Evolutionary conservation across 2,113 vertebrate genomes (phyloP).

Genomic region (Otolemur garnettii): DNA sequence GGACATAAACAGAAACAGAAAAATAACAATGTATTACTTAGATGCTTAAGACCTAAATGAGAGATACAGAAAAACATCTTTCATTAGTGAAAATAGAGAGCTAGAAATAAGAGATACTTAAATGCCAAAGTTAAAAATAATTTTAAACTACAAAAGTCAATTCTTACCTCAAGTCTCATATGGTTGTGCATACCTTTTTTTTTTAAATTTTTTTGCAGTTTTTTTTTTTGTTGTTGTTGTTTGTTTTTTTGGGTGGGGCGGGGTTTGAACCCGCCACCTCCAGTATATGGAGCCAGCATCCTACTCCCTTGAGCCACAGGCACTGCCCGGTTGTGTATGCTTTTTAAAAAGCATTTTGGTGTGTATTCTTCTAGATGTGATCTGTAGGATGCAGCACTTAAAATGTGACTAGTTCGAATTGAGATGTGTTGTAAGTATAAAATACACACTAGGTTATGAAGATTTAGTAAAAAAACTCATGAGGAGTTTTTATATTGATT

Average conservation of each 20-base stretch:
- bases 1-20: neutral
- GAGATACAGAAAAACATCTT: constrained; percentile 32
- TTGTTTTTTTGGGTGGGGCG: too few species aligned
- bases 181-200: neutral
- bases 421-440: neutral
- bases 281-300: too few species aligned
- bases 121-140: constrained; percentile 23
- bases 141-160: constrained; percentile 30
- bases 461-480: neutral
- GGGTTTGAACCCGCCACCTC: too few species aligned
- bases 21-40: constrained; percentile 7
- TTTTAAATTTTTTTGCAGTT: too few species aligned
- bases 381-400: neutral
- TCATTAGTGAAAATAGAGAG: constrained; percentile 39
- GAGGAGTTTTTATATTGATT: constrained; percentile 21
- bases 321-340: neutral
- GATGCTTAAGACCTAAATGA: constrained; percentile 35
- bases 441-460: neutral
- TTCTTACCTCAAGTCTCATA: neutral
- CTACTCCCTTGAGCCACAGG: too few species aligned
- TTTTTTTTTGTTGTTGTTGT: too few species aligned
- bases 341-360: constrained; percentile 41
- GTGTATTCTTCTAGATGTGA: constrained; percentile 10
- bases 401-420: neutral
- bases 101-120: neutral